Conservation (phyloP, 2,113 vertebrate genomes). For the Sinocyclocheilus maitianheensis region DNA sequence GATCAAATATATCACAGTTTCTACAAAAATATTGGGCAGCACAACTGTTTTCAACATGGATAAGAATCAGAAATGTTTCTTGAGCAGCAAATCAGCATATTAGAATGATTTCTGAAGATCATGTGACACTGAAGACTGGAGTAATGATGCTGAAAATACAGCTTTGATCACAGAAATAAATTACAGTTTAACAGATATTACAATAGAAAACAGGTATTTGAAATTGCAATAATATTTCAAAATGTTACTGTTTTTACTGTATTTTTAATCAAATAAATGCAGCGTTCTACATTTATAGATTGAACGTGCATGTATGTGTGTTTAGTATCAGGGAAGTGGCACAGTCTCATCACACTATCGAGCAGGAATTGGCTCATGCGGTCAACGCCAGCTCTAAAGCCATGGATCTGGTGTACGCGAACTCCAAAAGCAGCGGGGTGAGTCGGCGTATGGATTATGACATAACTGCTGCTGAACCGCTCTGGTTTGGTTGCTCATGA, state of each 20-base stretch:
- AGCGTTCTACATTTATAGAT: not conserved
- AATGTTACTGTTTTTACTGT: not conserved
- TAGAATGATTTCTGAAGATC: not conserved
- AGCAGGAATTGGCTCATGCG: slow-evolving; percentile 95
- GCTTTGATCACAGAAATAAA: not conserved
- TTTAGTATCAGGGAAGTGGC: slow-evolving; percentile 92
- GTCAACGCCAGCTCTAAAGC: slow-evolving; percentile 97
- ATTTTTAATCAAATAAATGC: no score
- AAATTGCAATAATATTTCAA: not conserved
- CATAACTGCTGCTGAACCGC: no score
- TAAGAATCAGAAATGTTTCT: no score
- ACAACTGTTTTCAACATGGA: no score
- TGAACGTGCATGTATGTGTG: slow-evolving; percentile 42
- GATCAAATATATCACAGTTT: not conserved
- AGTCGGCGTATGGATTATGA: not conserved
- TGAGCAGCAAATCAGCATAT: not conserved
- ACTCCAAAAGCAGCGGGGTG: slow-evolving; percentile 85
- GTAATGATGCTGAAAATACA: not conserved
- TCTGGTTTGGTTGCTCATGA: not conserved
- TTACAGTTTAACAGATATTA: not conserved
- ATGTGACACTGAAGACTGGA: not conserved
- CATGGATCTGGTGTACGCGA: slow-evolving; percentile 92
- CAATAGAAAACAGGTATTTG: not conserved
- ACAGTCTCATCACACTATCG: slow-evolving; percentile 86
- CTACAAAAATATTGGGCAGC: not conserved